A percentile compares a stretch with the other conserved stretches of the same genome.
These are phyloP conservation scores for human (Homo sapiens) DNA, from an alignment of 2,113 vertebrate species.

Conservation along the genomic window DNA sequence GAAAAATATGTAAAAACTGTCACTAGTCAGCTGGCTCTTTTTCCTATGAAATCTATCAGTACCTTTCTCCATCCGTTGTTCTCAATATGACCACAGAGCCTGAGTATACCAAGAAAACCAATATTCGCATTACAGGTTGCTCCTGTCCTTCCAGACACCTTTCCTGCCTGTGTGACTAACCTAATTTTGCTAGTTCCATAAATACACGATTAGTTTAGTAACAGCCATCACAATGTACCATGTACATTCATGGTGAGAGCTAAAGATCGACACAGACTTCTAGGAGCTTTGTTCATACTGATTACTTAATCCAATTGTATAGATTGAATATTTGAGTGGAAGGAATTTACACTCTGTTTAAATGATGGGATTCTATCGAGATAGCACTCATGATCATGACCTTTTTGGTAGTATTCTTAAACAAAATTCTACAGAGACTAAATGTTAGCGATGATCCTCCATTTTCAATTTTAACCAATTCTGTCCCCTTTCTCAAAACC, in stretches of 20 bases:
- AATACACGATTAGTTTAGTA: slow-evolving; percentile 82
- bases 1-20: slow-evolving; percentile 47
- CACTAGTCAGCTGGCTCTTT: slow-evolving; percentile 59
- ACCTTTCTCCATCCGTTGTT: slow-evolving; percentile 72
- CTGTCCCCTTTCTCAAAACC: slow-evolving; percentile 64
- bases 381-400: slow-evolving; percentile 78
- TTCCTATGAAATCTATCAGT: slow-evolving; percentile 62
- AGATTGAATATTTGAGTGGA: slow-evolving; percentile 79
- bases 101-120: slow-evolving; percentile 63
- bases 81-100: slow-evolving; percentile 58
- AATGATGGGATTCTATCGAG: slow-evolving; percentile 76
- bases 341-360: slow-evolving; percentile 75
- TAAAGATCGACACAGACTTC: slow-evolving; percentile 83
- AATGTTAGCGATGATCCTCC: slow-evolving; percentile 76
- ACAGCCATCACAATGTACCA: slow-evolving; percentile 82
- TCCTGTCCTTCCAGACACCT: slow-evolving; percentile 82
- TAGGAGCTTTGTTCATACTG: slow-evolving; percentile 83
- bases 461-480: slow-evolving; percentile 80
- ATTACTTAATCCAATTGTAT: slow-evolving; percentile 80
- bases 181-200: slow-evolving; percentile 81
- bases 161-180: slow-evolving; percentile 84
- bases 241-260: slow-evolving; percentile 81
- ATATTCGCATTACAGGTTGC: slow-evolving; percentile 74
- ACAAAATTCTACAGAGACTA: slow-evolving; percentile 81
- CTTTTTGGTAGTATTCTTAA: slow-evolving; percentile 82